phyloP scores from a whole-genome alignment of 2,113 vertebrate species.

The Perccottus glenii region DNA sequence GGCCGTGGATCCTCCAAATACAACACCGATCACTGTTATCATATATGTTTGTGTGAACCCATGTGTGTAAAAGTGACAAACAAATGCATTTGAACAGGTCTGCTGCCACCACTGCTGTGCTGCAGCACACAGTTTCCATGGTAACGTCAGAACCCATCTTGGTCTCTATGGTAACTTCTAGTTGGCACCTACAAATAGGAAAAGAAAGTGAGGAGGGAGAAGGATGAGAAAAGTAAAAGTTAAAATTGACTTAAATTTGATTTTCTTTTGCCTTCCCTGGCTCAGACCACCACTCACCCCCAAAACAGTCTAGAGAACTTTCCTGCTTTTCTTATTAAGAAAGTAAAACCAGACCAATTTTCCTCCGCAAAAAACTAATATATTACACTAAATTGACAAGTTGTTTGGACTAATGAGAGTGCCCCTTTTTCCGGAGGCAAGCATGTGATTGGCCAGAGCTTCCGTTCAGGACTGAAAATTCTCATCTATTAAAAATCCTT shows the following conservation, averaged over 20 bases:
- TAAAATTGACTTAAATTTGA: neutral
- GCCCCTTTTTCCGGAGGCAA: too few species aligned
- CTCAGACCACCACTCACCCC: too few species aligned
- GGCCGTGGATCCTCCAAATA: conserved; percentile 77
- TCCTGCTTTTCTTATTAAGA: too few species aligned
- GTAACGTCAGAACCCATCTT: conserved; percentile 76
- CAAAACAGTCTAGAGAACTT: too few species aligned
- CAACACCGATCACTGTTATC: conserved; percentile 72
- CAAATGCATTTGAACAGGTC: conserved; percentile 20
- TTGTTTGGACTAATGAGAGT: too few species aligned
- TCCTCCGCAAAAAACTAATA: too few species aligned
- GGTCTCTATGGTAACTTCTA: conserved; percentile 86
- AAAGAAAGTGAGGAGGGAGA: conserved; percentile 31
- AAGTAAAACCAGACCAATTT: too few species aligned
- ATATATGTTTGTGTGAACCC: conserved; percentile 51
- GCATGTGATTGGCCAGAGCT: too few species aligned
- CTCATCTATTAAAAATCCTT: too few species aligned
- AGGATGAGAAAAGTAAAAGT: conserved; percentile 38
- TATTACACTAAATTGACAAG: too few species aligned
- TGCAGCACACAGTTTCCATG: conserved; percentile 84
- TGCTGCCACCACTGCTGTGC: conserved; percentile 59
- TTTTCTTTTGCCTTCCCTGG: too few species aligned
- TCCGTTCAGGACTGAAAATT: too few species aligned
- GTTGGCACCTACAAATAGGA: conserved; percentile 62
- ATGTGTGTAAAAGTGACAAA: conserved; percentile 10